These are phyloP conservation scores for Catocala nupta DNA, from an alignment of 2,888 invertebrate species.

Conservation along the genomic window DNA sequence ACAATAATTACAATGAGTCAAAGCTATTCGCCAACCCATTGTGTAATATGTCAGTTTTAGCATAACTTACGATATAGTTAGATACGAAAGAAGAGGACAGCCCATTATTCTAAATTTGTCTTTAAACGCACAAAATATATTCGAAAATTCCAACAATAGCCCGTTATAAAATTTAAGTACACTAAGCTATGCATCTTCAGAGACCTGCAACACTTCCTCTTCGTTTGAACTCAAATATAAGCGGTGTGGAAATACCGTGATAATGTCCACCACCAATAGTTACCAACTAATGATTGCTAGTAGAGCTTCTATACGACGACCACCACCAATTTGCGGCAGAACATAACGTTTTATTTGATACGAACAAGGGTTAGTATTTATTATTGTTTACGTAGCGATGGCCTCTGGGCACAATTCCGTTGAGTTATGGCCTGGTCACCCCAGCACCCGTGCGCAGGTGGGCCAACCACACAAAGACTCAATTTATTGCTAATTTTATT, in stretches of 20 bases:
- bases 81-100: too few species aligned
- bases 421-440: conserved; percentile 81
- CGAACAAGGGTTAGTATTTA: conserved; percentile 71
- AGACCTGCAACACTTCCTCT: background rate
- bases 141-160: too few species aligned
- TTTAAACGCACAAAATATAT: too few species aligned
- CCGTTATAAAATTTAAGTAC: too few species aligned
- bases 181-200: background rate
- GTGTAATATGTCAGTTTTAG: too few species aligned
- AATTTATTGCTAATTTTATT: conserved; percentile 84
- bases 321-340: conserved; percentile 59
- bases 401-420: conserved; percentile 79
- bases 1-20: too few species aligned
- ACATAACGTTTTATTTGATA: conserved; percentile 70
- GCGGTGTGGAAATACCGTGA: conserved; percentile 20
- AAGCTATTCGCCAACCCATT: too few species aligned
- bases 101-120: too few species aligned
- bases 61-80: too few species aligned
- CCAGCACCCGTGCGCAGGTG: conserved; percentile 74
- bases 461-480: conserved; percentile 68
- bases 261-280: conserved; percentile 37
- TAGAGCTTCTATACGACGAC: conserved; percentile 28
- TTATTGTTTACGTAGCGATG: conserved; percentile 71
- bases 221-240: background rate
- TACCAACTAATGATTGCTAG: conserved; percentile 44